Conservation (phyloP, 2,797 vertebrate genomes). For the Pseudocheirus occidentalis region DNA sequence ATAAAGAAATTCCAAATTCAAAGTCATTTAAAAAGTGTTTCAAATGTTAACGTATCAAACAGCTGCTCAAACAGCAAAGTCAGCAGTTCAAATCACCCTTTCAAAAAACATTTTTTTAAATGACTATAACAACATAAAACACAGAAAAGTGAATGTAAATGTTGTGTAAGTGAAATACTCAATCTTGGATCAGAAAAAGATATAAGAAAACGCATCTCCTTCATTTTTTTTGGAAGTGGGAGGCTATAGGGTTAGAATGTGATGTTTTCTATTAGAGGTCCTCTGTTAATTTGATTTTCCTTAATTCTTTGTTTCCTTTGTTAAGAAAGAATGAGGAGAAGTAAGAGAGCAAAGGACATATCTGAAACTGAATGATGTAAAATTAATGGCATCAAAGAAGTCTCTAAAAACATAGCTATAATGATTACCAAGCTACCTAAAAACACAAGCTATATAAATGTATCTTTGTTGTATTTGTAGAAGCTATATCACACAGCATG, state of each 20-base stretch:
- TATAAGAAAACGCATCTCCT: not conserved
- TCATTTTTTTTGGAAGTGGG: not conserved
- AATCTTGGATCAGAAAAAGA: not conserved
- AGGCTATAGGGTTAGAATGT: not conserved
- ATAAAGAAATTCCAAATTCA: not conserved
- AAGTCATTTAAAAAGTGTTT: not conserved
- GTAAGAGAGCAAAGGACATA: not conserved
- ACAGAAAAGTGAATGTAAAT: not conserved
- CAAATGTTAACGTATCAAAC: not conserved
- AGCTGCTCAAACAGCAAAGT: not conserved
- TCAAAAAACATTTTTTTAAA: not conserved
- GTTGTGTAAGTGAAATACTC: not conserved
- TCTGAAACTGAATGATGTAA: not conserved
- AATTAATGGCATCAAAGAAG: not conserved
- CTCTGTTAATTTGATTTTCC: not conserved
- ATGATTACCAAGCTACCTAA: not conserved
- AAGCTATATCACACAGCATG: too few relatives aligned
- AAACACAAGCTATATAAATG: not conserved
- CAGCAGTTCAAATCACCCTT: not conserved
- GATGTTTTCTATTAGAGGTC: not conserved
- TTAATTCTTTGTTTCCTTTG: not conserved
- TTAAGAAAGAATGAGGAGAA: not conserved
- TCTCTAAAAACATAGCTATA: slow-evolving; percentile 9
- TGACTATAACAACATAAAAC: not conserved
- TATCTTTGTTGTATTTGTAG: too few relatives aligned